A percentile compares a stretch with the other conserved stretches of the same genome.
These are phyloP conservation scores for Pluvialis apricaria DNA, from an alignment of 2,113 vertebrate genomes.

Conservation along the genomic window DNA sequence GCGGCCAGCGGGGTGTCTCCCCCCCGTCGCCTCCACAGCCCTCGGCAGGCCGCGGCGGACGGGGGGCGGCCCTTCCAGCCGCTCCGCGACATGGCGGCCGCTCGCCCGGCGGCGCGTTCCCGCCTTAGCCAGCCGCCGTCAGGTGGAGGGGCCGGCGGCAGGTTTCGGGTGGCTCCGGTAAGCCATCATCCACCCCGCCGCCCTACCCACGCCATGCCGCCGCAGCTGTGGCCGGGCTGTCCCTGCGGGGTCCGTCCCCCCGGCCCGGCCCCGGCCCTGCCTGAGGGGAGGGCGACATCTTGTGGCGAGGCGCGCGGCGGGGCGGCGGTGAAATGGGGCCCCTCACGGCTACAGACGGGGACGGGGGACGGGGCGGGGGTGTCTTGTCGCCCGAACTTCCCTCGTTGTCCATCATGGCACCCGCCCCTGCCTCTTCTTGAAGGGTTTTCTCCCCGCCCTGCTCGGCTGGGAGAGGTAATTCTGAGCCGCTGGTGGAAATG, in stretches of 20 bases:
- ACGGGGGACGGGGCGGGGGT: too few relatives aligned
- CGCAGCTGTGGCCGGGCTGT: neutral
- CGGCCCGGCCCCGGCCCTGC: neutral
- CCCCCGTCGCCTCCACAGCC: too few relatives aligned
- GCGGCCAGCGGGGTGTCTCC: neutral
- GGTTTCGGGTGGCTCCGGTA: neutral
- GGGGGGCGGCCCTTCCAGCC: neutral
- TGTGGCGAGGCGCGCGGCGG: slow-evolving; percentile 17
- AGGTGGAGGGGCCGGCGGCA: neutral
- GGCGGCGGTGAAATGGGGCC: accelerated
- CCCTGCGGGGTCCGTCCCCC: neutral
- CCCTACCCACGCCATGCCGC: too few relatives aligned
- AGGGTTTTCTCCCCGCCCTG: neutral
- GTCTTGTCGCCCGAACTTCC: accelerated
- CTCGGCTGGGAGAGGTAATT: neutral
- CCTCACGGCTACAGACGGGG: neutral
- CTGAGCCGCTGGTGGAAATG: neutral
- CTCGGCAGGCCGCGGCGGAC: too few relatives aligned
- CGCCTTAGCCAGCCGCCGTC: neutral
- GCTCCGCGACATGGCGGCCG: neutral
- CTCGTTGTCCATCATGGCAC: accelerated
- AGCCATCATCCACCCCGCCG: neutral
- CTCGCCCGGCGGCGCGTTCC: neutral
- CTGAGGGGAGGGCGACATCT: slow-evolving; percentile 67
- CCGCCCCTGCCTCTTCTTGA: accelerated